Evolutionary conservation across 2,888 invertebrate species (phyloP).

Genomic region (Amorpha juglandis): DNA sequence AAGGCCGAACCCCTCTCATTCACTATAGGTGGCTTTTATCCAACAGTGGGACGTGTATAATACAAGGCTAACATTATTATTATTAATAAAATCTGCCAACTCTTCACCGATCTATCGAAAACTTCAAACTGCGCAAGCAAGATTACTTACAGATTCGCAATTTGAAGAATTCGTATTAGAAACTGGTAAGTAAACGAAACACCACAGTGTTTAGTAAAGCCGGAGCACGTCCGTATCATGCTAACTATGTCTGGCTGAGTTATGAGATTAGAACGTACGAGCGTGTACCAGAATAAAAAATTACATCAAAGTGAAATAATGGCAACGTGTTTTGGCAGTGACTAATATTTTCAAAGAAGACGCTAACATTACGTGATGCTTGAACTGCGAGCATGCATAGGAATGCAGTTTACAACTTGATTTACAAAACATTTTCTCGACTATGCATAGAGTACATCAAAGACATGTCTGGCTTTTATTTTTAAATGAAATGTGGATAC

Average conservation of each 20-base stretch:
- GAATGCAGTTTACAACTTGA: slow-evolving; percentile 8
- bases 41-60: too few species aligned
- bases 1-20: too few species aligned
- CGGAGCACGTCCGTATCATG: slow-evolving; percentile 1
- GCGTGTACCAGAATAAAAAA: slow-evolving; percentile 8
- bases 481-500: not conserved
- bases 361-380: not conserved
- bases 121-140: not conserved
- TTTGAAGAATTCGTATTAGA: slow-evolving; percentile 6
- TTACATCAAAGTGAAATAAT: slow-evolving; percentile 16
- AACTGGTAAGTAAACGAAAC: too few species aligned
- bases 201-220: not conserved
- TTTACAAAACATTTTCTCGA: not conserved
- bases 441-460: not conserved
- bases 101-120: not conserved
- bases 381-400: not conserved
- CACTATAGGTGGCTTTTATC: too few species aligned
- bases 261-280: slow-evolving; percentile 6
- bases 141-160: slow-evolving; percentile 4
- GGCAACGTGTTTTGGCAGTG: slow-evolving; percentile 15
- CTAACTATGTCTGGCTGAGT: slow-evolving; percentile 12
- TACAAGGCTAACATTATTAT: too few species aligned
- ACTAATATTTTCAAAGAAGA: slow-evolving; percentile 8
- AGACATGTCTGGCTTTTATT: not conserved
- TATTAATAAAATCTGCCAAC: too few species aligned